phyloP scores from a whole-genome alignment of 2,113 vertebrate genomes.

The Charina bottae region DNA sequence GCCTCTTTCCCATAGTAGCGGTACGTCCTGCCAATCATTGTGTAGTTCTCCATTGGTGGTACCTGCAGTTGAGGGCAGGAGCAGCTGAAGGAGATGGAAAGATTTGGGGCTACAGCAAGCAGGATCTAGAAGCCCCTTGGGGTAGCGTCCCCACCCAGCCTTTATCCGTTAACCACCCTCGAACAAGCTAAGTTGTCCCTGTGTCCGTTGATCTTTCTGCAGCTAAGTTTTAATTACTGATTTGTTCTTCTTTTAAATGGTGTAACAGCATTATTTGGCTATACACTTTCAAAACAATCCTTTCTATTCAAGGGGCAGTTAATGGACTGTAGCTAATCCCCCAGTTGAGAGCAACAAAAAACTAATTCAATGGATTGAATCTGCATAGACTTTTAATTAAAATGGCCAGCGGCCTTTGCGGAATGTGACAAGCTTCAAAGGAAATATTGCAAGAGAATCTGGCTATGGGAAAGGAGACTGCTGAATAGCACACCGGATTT shows the following conservation, averaged over 20 bases:
- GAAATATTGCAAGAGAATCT: not conserved
- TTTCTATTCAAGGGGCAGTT: not conserved
- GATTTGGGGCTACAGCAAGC: too few species aligned
- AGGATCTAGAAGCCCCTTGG: not conserved
- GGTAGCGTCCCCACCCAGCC: not conserved
- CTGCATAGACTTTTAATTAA: not conserved
- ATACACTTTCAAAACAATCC: not conserved
- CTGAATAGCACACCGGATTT: not conserved
- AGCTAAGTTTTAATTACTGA: not conserved
- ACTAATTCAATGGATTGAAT: not conserved
- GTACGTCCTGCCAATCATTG: conserved; percentile 71
- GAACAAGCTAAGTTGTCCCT: not conserved
- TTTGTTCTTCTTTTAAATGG: not conserved
- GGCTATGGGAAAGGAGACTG: not conserved
- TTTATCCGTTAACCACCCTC: not conserved
- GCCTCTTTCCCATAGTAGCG: conserved; percentile 66
- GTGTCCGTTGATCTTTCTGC: not conserved
- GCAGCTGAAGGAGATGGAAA: not conserved
- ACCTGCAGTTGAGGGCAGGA: conserved; percentile 24
- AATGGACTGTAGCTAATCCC: not conserved
- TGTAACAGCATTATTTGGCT: not conserved
- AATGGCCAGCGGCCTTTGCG: not conserved
- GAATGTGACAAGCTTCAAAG: not conserved
- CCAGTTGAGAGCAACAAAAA: not conserved
- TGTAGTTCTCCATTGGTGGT: conserved; percentile 69